Percentiles rank a stretch among this genome's conserved stretches.
Evolutionary conservation across 2,888 invertebrate genomes (phyloP).

Genomic region (Mactromeris polynyma): DNA sequence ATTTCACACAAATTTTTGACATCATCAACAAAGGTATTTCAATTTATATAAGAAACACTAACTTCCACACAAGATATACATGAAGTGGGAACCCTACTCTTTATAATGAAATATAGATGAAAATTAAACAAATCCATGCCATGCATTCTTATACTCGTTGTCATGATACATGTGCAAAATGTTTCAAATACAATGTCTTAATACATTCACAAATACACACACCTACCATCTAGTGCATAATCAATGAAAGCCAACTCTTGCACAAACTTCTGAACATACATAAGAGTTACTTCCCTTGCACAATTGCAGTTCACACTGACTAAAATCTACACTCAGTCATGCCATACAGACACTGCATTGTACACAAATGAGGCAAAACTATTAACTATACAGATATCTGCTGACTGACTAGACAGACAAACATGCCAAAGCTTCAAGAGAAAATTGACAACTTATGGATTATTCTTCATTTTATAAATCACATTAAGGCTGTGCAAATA

Average conservation of each 20-base stretch:
- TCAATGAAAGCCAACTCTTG: background rate
- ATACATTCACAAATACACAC: background rate
- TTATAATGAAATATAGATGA: background rate
- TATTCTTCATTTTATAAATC: no score
- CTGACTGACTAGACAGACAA: no score
- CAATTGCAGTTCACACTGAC: background rate
- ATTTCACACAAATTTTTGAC: background rate
- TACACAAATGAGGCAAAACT: background rate
- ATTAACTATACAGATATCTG: no score
- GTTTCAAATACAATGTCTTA: background rate
- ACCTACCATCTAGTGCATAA: background rate
- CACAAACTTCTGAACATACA: background rate
- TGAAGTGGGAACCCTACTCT: background rate
- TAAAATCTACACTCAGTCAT: background rate
- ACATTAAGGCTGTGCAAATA: no score
- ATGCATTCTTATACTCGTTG: background rate
- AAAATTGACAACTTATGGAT: no score
- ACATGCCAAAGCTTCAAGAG: no score
- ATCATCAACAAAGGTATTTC: background rate
- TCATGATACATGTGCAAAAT: background rate
- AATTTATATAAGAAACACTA: no score
- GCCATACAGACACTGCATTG: conserved; percentile 3
- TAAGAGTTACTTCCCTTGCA: conserved; percentile 10
- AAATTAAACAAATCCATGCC: background rate
- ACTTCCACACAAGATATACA: background rate